These are phyloP conservation scores for Eristalis pertinax DNA, from an alignment of 2,888 invertebrate genomes.

Conservation along the genomic window DNA sequence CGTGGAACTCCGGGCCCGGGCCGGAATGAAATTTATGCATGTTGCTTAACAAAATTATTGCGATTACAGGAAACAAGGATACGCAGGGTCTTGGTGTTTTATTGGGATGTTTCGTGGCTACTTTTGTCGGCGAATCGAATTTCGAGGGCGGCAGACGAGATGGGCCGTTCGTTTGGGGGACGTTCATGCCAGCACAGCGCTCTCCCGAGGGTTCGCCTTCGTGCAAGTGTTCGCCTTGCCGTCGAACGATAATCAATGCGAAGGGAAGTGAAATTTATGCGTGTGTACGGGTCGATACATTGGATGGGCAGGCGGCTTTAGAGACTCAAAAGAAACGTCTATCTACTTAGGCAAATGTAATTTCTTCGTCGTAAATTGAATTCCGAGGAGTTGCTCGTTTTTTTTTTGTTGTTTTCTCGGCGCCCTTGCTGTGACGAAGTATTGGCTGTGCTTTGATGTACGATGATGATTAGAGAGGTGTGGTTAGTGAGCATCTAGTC, in stretches of 20 bases:
- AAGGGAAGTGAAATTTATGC: constrained; percentile 65
- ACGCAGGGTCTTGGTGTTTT: constrained; percentile 62
- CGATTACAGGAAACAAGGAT: constrained; percentile 60
- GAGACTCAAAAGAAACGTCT: background rate
- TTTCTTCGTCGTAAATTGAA: constrained; percentile 63
- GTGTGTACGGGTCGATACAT: constrained; percentile 20
- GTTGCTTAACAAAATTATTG: constrained; percentile 66
- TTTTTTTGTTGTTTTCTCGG: background rate
- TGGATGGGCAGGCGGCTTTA: background rate
- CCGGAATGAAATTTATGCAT: constrained; percentile 62
- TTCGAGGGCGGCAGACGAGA: background rate
- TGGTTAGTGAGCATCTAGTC: constrained; percentile 7
- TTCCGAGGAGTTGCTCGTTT: constrained; percentile 51
- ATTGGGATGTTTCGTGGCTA: constrained; percentile 65
- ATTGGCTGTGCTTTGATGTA: background rate
- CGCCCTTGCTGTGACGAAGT: background rate
- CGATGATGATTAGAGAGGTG: background rate
- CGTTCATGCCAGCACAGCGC: background rate
- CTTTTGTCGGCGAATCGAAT: constrained; percentile 15
- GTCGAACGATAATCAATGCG: constrained; percentile 60
- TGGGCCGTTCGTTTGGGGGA: background rate
- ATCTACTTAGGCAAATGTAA: constrained; percentile 61
- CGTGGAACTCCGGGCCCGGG: background rate
- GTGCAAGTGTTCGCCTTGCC: background rate
- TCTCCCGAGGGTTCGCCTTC: constrained; percentile 36